Conservation (phyloP, 2,113 vertebrate species). For the Malurus alboscapulatus region DNA sequence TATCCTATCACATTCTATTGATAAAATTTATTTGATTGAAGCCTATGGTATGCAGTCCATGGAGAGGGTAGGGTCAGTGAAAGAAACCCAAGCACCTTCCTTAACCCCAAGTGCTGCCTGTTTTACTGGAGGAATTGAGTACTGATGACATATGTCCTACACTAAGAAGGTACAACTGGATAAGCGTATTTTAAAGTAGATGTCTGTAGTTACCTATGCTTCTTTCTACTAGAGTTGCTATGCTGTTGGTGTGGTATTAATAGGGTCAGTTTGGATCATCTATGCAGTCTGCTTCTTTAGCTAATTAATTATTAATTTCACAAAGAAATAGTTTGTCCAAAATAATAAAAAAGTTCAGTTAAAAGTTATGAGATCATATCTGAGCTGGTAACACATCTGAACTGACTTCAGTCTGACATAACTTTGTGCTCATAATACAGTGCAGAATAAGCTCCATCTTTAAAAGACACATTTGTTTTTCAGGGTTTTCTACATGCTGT, state of each 20-base stretch:
- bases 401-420: background rate
- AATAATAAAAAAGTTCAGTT: background rate
- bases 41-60: background rate
- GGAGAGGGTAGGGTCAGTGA: rapidly evolving
- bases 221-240: background rate
- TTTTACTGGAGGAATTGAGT: background rate
- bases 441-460: background rate
- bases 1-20: background rate
- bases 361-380: background rate
- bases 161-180: background rate
- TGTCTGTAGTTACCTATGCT: background rate
- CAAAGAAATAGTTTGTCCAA: background rate
- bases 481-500: constrained; percentile 91
- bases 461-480: background rate
- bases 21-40: background rate
- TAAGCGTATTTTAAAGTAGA: background rate
- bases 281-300: background rate
- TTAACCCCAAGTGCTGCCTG: background rate
- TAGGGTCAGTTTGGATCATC: background rate
- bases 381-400: background rate
- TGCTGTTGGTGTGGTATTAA: background rate
- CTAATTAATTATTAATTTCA: background rate
- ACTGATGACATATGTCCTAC: rapidly evolving
- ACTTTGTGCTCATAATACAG: background rate
- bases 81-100: background rate